Conservation (phyloP, 1,140 invertebrate genomes). For the Platyscapa corneri region DNA sequence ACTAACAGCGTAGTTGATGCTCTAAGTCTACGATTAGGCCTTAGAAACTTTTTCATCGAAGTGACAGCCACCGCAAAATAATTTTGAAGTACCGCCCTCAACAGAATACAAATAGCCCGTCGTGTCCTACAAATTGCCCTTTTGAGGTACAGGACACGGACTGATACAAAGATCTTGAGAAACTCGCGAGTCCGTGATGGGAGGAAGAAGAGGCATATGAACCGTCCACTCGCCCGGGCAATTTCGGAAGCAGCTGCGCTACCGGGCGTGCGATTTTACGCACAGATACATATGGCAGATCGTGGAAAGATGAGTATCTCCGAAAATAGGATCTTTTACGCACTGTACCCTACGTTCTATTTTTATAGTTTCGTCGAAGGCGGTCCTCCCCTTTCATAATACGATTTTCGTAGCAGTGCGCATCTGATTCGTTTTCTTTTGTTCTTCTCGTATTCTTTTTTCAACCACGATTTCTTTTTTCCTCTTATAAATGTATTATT, state of each 20-base stretch:
- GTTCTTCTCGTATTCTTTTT: neutral
- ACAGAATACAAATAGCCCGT: slow-evolving; percentile 28
- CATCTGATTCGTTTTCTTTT: slow-evolving; percentile 51
- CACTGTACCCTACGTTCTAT: slow-evolving; percentile 63
- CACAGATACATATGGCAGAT: slow-evolving; percentile 52
- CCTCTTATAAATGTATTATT: neutral
- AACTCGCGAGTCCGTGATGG: slow-evolving; percentile 7
- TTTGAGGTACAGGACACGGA: neutral
- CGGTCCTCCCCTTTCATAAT: neutral
- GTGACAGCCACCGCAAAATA: neutral
- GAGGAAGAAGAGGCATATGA: neutral
- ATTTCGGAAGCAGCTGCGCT: slow-evolving; percentile 19
- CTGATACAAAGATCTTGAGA: slow-evolving; percentile 35
- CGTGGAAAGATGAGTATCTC: slow-evolving; percentile 67
- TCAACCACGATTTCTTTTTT: neutral
- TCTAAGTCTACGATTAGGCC: neutral
- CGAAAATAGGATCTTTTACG: slow-evolving; percentile 68
- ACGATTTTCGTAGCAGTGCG: slow-evolving; percentile 31
- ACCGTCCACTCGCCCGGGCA: neutral
- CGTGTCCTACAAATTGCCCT: slow-evolving; percentile 4
- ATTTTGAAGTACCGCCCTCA: neutral
- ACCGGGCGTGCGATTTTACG: slow-evolving; percentile 57
- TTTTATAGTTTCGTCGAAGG: slow-evolving; percentile 48
- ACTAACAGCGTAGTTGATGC: neutral
- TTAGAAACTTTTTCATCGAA: neutral